Base-by-base conservation (phyloP, 2,797 vertebrate species). In the Sardinella longiceps region DNA sequence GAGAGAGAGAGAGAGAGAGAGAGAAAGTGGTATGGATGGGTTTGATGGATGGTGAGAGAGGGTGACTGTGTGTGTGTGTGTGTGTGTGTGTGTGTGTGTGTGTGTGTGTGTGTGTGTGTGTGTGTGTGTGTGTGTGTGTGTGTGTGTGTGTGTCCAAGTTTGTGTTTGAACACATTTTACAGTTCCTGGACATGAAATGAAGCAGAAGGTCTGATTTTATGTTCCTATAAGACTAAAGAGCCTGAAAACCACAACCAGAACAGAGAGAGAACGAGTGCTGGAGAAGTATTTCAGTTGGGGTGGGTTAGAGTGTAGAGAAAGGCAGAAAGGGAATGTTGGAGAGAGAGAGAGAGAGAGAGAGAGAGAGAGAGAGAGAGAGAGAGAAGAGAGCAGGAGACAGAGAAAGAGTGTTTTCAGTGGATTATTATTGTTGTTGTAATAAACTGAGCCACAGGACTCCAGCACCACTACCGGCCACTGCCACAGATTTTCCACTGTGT, bases 361-460 rank as follows among this genome's bases (percentile, higher is more conserved):
- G 25, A 63, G 58, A 70, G 28, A 70, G 63, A 33, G 5, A 70
- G 12, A 7, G 58, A 25, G 58, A 9, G 60, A 66, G 58, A 66
- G 25, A 66, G 15, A 51, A 56, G 6, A 37, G 30, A 20, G 66
- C 66, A 74, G 66, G 66, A 74, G 66, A 74, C 66, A 74, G 66
- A 74, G 66, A 37, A 39, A 15, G 66, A 74, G 66, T 56, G 33
- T 56, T 60, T 30, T 82, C n/a, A 18, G 28, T 81, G 81, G 46
- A 33, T 48, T 50, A 50, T 48, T 81, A 33, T 48, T 33, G 51
- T 51, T 81, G 43, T 33, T 81, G 46, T 81, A 48, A 81, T 51
- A 81, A 46, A 81, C 80, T 43, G 80, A 37, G 23, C 80, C 80
- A 15, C 80, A 46, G 80, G 80, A 46, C 80, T 28, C 81, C 28